Evolutionary conservation across 2,797 vertebrate genomes (phyloP), one percentile per base, ranked within the genome.

Genomic region (Hoplostethus mediterraneus): DNA sequence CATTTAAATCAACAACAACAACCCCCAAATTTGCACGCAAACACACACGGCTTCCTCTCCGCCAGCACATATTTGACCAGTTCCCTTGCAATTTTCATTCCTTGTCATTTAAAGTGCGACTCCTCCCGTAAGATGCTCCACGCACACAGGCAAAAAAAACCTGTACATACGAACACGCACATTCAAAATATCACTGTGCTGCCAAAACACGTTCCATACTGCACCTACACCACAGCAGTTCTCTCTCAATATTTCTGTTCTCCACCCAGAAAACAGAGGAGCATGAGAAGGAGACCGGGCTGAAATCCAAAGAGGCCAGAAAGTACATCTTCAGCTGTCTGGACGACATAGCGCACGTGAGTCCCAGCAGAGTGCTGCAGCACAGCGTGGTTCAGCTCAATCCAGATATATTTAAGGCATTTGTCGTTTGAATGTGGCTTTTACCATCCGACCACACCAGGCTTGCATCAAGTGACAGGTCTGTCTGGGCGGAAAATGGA

Each of bases 261-360:
- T 49, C 36, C 47, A 49, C 58, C 3, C 91, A 99, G 98, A 97
- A 97, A 55, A 96, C 97, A 66, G 97, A 98, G 87, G 97, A 98
- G 62, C 98, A 99, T 0, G 98, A 99, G 90, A 94, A 96, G 57
- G 98, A 99, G 92, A 99, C 98, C 3, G 96, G 97, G 67, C 97
- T 99, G 90, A 99, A 99, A 93, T 99, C 98, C 87, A 99, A 99
- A 94, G 98, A 99, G 90, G 97, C 98, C 92, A 95, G 98, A 81
- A 99, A 99, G 93, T 99, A 99, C 90, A 98, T 99, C 93, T 99
- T 99, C 93, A 97, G 93, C 94, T 97, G 95, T 95, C 95, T 99
- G 93, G 97, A 98, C 81, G 98, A 99, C 90, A 95, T 99, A 79
- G 96, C 95, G 92, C 97, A 99, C 2, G 98, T 99, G 91, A 97